These are phyloP conservation scores for Notospermus geniculatus DNA, from an alignment of 1,140 invertebrate species.

Conservation along the genomic window DNA sequence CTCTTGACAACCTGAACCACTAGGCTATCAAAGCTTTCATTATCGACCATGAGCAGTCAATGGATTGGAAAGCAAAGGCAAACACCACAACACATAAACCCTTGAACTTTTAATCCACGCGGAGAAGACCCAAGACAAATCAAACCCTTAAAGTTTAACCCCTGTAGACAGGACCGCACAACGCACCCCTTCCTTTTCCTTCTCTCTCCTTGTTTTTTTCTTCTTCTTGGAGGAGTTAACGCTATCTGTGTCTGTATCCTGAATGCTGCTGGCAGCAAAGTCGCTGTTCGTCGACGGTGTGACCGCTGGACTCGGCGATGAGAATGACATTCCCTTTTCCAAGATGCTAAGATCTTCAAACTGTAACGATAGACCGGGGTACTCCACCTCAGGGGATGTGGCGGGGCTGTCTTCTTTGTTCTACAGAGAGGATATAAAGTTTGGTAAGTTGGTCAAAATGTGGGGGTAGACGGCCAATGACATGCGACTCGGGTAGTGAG, in stretches of 20 bases:
- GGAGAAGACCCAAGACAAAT: no score
- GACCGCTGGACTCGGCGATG: constrained; percentile 8
- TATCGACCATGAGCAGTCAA: neutral
- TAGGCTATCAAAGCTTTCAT: neutral
- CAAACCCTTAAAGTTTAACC: no score
- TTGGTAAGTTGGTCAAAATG: neutral
- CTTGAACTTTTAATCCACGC: no score
- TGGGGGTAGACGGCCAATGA: neutral
- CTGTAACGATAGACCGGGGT: constrained; percentile 20
- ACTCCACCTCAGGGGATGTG: neutral
- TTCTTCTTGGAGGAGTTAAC: constrained; percentile 8
- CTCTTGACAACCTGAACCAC: neutral
- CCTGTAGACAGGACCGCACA: neutral
- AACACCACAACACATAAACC: no score
- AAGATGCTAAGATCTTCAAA: constrained; percentile 33
- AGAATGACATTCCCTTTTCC: constrained; percentile 19
- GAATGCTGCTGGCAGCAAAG: neutral
- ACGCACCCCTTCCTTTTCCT: constrained; percentile 55
- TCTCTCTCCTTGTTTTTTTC: constrained; percentile 22
- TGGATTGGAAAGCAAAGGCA: no score
- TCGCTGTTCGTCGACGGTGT: neutral
- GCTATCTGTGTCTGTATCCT: constrained; percentile 6
- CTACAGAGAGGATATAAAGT: no score
- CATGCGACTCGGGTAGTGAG: neutral
- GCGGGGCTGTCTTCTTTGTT: no score